phyloP scores from a whole-genome alignment of 1,140 invertebrate genomes.

The Drosophila kohkoa region DNA sequence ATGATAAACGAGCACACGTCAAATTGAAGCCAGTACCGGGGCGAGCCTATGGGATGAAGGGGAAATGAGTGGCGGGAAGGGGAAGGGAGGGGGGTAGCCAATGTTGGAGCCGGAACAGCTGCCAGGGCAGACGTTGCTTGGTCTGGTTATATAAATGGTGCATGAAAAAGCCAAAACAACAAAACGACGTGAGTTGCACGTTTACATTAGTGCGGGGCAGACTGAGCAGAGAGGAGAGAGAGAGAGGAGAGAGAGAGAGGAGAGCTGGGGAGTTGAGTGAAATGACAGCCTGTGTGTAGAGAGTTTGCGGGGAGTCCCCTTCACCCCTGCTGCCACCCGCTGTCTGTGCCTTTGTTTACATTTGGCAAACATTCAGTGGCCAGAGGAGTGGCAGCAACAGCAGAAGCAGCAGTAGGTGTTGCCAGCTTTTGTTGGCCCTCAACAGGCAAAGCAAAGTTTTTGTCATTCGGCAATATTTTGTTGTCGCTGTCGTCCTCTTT shows the following conservation, averaged over 20 bases:
- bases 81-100: background rate
- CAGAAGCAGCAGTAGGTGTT: conserved; percentile 6
- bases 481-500: conserved; percentile 25
- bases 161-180: conserved; percentile 83
- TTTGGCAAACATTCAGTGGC: conserved; percentile 63
- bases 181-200: conserved; percentile 79
- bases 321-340: background rate
- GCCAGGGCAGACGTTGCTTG: conserved; percentile 45
- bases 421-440: conserved; percentile 35
- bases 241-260: background rate
- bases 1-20: conserved; percentile 84
- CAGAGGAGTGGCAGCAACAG: no score
- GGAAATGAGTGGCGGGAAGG: background rate
- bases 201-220: conserved; percentile 42
- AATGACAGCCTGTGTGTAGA: conserved; percentile 22
- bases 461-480: conserved; percentile 36
- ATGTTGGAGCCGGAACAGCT: conserved; percentile 57
- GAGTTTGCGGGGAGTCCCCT: conserved; percentile 11
- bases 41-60: conserved; percentile 20
- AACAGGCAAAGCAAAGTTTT: conserved; percentile 36
- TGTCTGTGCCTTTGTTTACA: conserved; percentile 71
- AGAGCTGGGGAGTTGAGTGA: background rate
- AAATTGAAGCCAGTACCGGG: conserved; percentile 62
- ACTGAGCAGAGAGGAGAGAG: background rate
- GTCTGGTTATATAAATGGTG: conserved; percentile 79